Conservation (phyloP, 1,140 invertebrate genomes). For the Rhagoletis pomonella region DNA sequence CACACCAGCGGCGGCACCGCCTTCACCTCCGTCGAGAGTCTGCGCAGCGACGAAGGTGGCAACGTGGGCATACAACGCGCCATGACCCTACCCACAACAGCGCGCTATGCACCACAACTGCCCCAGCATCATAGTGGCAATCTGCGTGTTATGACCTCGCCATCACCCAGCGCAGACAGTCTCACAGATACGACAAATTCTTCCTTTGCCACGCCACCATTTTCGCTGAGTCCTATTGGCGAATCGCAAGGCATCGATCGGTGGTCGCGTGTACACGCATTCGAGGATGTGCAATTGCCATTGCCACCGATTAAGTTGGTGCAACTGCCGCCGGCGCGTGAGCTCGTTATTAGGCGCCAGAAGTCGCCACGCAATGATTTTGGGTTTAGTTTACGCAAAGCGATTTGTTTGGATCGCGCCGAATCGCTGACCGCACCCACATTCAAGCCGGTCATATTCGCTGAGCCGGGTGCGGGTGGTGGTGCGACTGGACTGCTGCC, state of each 20-base stretch:
- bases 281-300: conserved; percentile 85
- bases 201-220: conserved; percentile 88
- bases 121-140: conserved; percentile 63
- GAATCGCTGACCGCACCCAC: conserved; percentile 69
- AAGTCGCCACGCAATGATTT: conserved; percentile 92
- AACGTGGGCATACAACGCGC: conserved; percentile 67
- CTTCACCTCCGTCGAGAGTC: conserved; percentile 71
- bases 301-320: conserved; percentile 86
- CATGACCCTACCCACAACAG: conserved; percentile 69
- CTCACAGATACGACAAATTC: conserved; percentile 90
- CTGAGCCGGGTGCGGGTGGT: conserved; percentile 89
- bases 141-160: conserved; percentile 80
- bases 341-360: conserved; percentile 86
- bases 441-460: conserved; percentile 89
- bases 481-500: conserved; percentile 90
- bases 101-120: conserved; percentile 66
- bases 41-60: conserved; percentile 68
- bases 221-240: conserved; percentile 86
- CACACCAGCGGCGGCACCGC: conserved; percentile 66
- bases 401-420: conserved; percentile 83
- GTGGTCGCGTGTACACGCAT: conserved; percentile 82
- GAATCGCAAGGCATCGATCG: conserved; percentile 87
- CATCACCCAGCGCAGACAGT: conserved; percentile 86
- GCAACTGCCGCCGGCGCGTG: conserved; percentile 83
- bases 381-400: conserved; percentile 93